phyloP scores from a whole-genome alignment of 1,140 invertebrate species.

The Nilaparvata lugens region DNA sequence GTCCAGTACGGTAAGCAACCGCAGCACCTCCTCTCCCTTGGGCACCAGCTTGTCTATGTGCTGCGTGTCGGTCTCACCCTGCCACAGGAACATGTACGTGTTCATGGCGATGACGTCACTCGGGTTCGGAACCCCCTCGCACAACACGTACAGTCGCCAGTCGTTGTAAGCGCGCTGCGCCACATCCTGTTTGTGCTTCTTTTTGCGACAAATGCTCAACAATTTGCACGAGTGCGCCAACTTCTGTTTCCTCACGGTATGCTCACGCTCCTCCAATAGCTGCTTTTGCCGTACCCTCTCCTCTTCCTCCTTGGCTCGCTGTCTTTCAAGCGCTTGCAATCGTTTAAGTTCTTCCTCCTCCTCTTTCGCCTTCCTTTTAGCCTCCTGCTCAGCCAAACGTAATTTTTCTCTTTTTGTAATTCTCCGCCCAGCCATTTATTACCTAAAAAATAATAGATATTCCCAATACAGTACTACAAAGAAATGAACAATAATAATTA shows the following conservation, averaged over 20 bases:
- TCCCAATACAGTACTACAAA: too few relatives aligned
- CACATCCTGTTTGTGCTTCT: constrained; percentile 13
- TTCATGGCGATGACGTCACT: constrained; percentile 44
- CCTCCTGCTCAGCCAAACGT: constrained; percentile 14
- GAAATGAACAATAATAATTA: too few relatives aligned
- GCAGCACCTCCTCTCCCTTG: constrained; percentile 33
- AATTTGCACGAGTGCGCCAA: constrained; percentile 3
- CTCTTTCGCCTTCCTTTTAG: constrained; percentile 15
- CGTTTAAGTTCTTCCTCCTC: constrained; percentile 12
- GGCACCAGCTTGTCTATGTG: constrained; percentile 34
- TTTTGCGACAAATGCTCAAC: constrained; percentile 11
- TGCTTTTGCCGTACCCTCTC: constrained; percentile 15
- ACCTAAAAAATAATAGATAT: too few relatives aligned
- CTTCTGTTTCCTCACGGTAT: constrained; percentile 14
- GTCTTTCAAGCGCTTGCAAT: constrained; percentile 15
- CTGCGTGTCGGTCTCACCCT: constrained; percentile 37
- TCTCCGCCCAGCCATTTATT: constrained; percentile 12
- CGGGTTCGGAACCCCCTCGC: constrained; percentile 53
- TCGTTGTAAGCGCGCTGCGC: constrained; percentile 27
- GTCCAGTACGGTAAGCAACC: constrained; percentile 38
- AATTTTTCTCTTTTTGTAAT: constrained; percentile 16
- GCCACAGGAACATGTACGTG: constrained; percentile 51
- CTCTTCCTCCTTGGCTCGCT: constrained; percentile 15
- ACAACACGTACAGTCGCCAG: constrained; percentile 51
- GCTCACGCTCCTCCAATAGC: constrained; percentile 11